These are phyloP conservation scores for Palythoa caribaeorum DNA, from an alignment of 92 coral and sea anemone genomes.

Conservation along the genomic window DNA sequence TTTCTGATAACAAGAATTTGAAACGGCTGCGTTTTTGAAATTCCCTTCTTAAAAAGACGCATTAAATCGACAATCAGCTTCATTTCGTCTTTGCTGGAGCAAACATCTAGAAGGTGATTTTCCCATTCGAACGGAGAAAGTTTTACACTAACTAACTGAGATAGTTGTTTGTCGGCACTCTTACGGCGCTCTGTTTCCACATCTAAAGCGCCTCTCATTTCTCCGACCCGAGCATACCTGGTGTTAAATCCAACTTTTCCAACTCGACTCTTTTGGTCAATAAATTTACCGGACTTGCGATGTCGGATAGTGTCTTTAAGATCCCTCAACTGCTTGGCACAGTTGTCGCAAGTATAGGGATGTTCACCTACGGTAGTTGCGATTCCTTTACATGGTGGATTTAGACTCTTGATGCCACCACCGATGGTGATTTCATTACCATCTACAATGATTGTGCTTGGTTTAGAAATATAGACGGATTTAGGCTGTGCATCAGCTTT, in stretches of 20 bases:
- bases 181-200: slow-evolving; percentile 17
- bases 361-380: slow-evolving; percentile 36
- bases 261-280: neutral
- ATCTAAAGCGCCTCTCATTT: slow-evolving; percentile 35
- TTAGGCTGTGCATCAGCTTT: too few species aligned
- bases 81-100: slow-evolving; percentile 46
- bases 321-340: slow-evolving; percentile 35
- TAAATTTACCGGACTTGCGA: slow-evolving; percentile 22
- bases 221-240: slow-evolving; percentile 46
- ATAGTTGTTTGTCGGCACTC: slow-evolving; percentile 21
- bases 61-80: slow-evolving; percentile 49
- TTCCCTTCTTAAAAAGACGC: slow-evolving; percentile 42
- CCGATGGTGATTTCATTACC: slow-evolving; percentile 9
- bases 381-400: slow-evolving; percentile 40
- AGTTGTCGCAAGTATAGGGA: slow-evolving; percentile 58
- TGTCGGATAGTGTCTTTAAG: slow-evolving; percentile 50
- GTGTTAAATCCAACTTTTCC: slow-evolving; percentile 48
- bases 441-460: slow-evolving; percentile 17
- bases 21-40: slow-evolving; percentile 48
- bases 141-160: slow-evolving; percentile 21
- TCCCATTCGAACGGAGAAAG: slow-evolving; percentile 54
- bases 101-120: slow-evolving; percentile 24
- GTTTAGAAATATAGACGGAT: slow-evolving; percentile 31
- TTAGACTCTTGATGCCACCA: slow-evolving; percentile 44
- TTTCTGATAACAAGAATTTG: slow-evolving; percentile 46